A percentile compares a stretch with the other conserved stretches of the same genome.
Conservation (phyloP, 2,113 vertebrate genomes). For the Clarias batrachus region DNA sequence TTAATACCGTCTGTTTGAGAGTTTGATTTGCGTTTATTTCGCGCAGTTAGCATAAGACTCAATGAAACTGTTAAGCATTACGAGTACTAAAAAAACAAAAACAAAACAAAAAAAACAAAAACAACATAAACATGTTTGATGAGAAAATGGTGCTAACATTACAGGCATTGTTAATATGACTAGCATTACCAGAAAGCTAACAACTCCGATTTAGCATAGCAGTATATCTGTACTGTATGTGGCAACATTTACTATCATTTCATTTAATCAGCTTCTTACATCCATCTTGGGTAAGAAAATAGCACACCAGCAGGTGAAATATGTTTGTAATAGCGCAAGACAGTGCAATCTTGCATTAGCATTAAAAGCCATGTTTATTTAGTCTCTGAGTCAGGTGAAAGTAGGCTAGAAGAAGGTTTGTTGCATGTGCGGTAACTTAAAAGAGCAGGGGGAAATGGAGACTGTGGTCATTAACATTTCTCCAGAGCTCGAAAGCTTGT, state of each 20-base stretch:
- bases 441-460: conserved; percentile 33
- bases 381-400: conserved; percentile 10
- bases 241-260: neutral
- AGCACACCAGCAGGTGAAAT: neutral
- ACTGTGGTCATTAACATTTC: conserved; percentile 33
- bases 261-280: neutral
- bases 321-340: neutral
- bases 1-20: neutral
- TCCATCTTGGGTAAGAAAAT: neutral
- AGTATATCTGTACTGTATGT: too few species aligned
- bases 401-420: conserved; percentile 38
- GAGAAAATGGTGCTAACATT: neutral
- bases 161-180: neutral
- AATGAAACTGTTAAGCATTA: neutral
- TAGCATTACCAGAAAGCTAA: neutral
- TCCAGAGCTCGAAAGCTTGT: conserved; percentile 43
- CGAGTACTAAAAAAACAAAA: neutral
- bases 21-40: neutral
- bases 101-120: neutral
- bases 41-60: neutral
- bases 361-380: conserved; percentile 10
- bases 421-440: conserved; percentile 44
- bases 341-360: conserved; percentile 13
- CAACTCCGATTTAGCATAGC: neutral
- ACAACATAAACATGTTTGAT: neutral